phyloP scores from a whole-genome alignment of 2,113 vertebrate genomes.

The Ammodytes marinus region DNA sequence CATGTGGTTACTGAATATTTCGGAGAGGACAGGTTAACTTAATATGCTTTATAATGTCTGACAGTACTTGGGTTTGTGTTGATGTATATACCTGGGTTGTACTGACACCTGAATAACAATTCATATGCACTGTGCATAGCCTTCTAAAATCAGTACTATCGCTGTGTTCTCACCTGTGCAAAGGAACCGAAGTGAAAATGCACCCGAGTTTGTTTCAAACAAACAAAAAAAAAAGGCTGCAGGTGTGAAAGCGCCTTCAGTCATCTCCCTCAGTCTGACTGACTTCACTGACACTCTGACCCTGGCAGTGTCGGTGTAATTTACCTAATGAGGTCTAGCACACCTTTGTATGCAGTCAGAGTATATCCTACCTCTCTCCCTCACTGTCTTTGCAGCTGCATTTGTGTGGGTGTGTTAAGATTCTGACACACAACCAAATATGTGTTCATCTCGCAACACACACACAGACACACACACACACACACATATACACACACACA shows the following conservation, averaged over 20 bases:
- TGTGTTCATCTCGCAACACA: constrained; percentile 14
- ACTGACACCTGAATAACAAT: constrained; percentile 1
- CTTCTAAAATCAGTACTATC: background rate
- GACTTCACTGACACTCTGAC: constrained; percentile 33
- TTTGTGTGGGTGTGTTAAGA: constrained; percentile 11
- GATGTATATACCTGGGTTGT: background rate
- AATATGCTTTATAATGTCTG: background rate
- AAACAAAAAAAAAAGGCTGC: background rate
- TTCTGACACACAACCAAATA: background rate
- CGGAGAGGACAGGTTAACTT: background rate
- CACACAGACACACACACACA: constrained; percentile 19
- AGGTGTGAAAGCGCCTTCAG: constrained; percentile 18
- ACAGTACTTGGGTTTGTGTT: background rate
- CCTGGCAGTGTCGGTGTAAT: constrained; percentile 17
- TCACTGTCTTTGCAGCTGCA: constrained; percentile 1
- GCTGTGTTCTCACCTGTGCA: too few relatives aligned
- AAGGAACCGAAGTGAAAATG: too few relatives aligned
- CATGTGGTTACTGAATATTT: constrained; percentile 2
- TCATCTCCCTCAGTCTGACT: constrained; percentile 22
- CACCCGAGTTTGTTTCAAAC: too few relatives aligned
- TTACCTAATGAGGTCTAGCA: constrained; percentile 50
- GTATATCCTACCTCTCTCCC: background rate
- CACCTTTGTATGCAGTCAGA: constrained; percentile 35
- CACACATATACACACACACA: constrained; percentile 18
- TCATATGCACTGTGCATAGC: background rate